Evolutionary conservation across 2,797 vertebrate genomes (phyloP), one percentile per base, ranked within the genome.

Genomic region (Hypotaenidia philippensis): DNA sequence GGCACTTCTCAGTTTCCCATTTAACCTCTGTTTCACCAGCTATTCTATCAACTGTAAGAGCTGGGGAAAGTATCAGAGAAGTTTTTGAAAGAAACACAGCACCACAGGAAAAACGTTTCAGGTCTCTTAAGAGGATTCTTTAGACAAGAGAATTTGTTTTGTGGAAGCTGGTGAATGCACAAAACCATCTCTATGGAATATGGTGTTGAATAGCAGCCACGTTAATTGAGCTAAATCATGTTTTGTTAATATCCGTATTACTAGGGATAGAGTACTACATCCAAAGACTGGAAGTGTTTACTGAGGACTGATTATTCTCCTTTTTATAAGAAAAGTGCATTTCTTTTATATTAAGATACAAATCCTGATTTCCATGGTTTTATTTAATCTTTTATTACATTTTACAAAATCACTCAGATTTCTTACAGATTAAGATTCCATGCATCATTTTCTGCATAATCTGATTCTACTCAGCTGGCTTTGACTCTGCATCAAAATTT

Each of bases 301-400:
- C 68, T 69, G 29, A 41, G 40, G 91, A 63, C 44, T 79, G 59
- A 84, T 88, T 88, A 71, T 83, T 90, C 44, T 91, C 31, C 44
- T 47, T 75, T 68, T 78, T 79, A 84, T 10, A 69, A 68, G 78
- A 66, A 72, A 83, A 95, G 83, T 45, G 26, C 0, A 13, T 88
- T 82, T 78, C 20, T 77, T 83, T 88, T 90, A 19, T 83, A 60
- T 44, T 53, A 70, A 89, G 64, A 32, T 56, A 89, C 55, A 96
- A 94, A 92, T 93, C 85, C 72, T 56, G 32, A 78, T 94, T 91
- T 92, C 34, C 63, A 41, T 68, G 60, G 52, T 5, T 90, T 94
- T 72, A 59, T 78, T 69, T 38, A 4, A 3, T 44, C 79, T 83
- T 91, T 84, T 63, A 60, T 81, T 83, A 38, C 10, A 19, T 61